Conservation (phyloP, 2,888 invertebrate species). For the Argyresthia albistria region DNA sequence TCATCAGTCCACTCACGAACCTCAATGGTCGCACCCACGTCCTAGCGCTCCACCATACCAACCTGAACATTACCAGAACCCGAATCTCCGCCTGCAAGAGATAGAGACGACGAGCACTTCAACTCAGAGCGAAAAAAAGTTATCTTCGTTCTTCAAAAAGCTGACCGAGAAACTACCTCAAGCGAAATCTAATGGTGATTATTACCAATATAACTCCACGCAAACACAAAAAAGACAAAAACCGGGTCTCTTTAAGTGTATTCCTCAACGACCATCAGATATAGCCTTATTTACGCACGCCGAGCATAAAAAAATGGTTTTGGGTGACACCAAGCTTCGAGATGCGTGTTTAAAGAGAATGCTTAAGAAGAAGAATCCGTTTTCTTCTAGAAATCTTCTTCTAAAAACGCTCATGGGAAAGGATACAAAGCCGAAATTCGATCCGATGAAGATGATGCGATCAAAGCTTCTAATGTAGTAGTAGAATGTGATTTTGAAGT, state of each 20-base stretch:
- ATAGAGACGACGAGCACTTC: slow-evolving; percentile 56
- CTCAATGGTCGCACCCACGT: not conserved
- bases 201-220: no score
- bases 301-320: no score
- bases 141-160: slow-evolving; percentile 40
- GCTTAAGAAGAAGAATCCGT: slow-evolving; percentile 52
- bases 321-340: slow-evolving; percentile 38
- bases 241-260: no score
- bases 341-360: slow-evolving; percentile 47
- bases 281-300: no score
- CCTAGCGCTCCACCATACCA: slow-evolving; percentile 16
- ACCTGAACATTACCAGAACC: slow-evolving; percentile 14
- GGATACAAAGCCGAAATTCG: slow-evolving; percentile 3
- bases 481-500: slow-evolving; percentile 15
- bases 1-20: not conserved
- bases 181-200: not conserved
- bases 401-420: slow-evolving; percentile 44
- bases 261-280: no score
- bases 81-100: slow-evolving; percentile 49
- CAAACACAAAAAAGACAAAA: no score
- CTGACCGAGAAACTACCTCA: slow-evolving; percentile 28
- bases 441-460: slow-evolving; percentile 28
- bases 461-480: slow-evolving; percentile 33
- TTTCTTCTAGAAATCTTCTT: slow-evolving; percentile 47
- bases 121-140: slow-evolving; percentile 51